Evolutionary conservation across 2,113 vertebrate species (phyloP), one percentile per base, ranked within the genome.

Genomic region (Grantiella picta): DNA sequence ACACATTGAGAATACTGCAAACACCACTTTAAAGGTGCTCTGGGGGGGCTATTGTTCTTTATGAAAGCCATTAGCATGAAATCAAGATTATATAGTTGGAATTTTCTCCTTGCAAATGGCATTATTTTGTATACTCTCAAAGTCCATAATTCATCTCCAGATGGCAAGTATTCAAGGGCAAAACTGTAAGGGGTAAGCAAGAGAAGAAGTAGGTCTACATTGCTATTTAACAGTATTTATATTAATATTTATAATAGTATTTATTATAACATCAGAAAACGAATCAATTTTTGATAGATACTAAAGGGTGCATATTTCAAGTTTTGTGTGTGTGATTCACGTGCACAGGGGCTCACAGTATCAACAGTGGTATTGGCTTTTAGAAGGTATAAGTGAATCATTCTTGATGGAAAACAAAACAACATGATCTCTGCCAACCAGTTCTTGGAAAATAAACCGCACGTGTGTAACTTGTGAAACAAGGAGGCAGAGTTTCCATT

Each of bases 371-470:
- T 73, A 82, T 15, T 72, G 49, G 70, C 69, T 66, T 89, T 72
- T 61, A 82, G 42, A 76, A 72, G 40, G 10, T 47, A 7, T 17
- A 79, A 91, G 40, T 52, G 79, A 89, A 92, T 82, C 56, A 57
- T 61, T 84, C 73, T 71, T 71, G 49, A n/a, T 61, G 33, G n/a
- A 91, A 92, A 95, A 91, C 73, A 86, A 89, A 95, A 84, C 29
- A 84, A 61, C 27, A 35, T 8, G 1, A 50, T 61, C 16, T 76
- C 28, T 72, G 84, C 73, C 93, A 95, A 66, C 1, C 23, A 85
- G 28, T 87, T 94, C 77, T 61, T 90, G 70, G 84, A 91, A 96
- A 95, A 94, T n/a, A 89, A 95, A 45, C 57, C 11, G 21, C 53
- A 31, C 19, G 10, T 59, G 70, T 54, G 56, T 7, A 72, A 56